Conservation (phyloP, 1,140 invertebrate genomes). For the Oreohelix idahoensis region DNA sequence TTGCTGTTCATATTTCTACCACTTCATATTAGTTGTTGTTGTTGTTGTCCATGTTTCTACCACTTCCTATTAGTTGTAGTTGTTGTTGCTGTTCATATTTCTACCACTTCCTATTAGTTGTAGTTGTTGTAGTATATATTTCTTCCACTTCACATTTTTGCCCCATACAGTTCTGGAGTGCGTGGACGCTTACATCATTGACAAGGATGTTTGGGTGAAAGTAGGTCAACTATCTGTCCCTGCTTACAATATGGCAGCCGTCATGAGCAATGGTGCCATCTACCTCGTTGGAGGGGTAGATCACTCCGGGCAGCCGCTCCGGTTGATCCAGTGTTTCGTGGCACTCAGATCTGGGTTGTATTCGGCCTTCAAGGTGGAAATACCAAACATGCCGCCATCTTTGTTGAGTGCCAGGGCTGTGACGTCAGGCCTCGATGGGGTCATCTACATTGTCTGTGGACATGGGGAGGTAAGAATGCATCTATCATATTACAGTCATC, state of each 20-base stretch:
- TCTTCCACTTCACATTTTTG: no score
- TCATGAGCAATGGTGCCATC: slow-evolving; percentile 30
- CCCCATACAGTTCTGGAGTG: slow-evolving; percentile 37
- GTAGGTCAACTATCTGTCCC: slow-evolving; percentile 33
- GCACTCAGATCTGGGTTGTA: slow-evolving; percentile 35
- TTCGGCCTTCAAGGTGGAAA: slow-evolving; percentile 36
- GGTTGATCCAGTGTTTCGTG: slow-evolving; percentile 36
- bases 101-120: no score
- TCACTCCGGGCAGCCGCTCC: slow-evolving; percentile 34
- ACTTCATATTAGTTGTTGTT: no score
- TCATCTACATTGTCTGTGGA: slow-evolving; percentile 36
- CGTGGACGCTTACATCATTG: slow-evolving; percentile 39
- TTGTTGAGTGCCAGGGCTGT: slow-evolving; percentile 32
- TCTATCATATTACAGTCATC: no score
- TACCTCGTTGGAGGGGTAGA: slow-evolving; percentile 33
- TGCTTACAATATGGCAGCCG: slow-evolving; percentile 38
- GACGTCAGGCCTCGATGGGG: slow-evolving; percentile 22
- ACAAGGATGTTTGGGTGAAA: slow-evolving; percentile 41
- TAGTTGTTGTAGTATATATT: no score
- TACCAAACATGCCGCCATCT: slow-evolving; percentile 34
- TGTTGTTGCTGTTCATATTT: no score
- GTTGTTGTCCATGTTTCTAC: no score
- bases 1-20: no score
- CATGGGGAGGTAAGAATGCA: slow-evolving; percentile 34
- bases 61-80: no score